Conservation (phyloP, 2,888 invertebrate genomes). For the Cheilosia vernalis region DNA sequence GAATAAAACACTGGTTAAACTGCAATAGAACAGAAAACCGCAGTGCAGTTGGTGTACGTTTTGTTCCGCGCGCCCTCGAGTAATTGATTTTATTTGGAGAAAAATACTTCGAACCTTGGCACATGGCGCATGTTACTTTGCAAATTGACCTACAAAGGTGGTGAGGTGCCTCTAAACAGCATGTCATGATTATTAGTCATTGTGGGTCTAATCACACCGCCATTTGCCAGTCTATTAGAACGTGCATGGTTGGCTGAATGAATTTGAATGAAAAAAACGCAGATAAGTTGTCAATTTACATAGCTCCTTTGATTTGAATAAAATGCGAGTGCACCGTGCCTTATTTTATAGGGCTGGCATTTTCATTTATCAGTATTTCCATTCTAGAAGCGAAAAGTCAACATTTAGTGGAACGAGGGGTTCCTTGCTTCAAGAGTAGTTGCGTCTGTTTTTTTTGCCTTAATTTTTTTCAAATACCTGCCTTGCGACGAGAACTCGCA, state of each 20-base stretch:
- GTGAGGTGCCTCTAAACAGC: neutral
- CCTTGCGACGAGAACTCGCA: no score
- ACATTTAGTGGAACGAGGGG: no score
- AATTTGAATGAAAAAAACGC: neutral
- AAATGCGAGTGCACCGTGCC: no score
- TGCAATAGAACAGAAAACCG: slow-evolving; percentile 35
- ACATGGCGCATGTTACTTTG: neutral
- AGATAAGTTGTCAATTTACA: neutral
- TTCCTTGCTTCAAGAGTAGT: no score
- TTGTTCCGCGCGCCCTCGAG: neutral
- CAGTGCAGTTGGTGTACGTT: slow-evolving; percentile 47
- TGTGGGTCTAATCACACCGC: neutral
- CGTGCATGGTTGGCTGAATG: neutral
- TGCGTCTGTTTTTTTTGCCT: no score
- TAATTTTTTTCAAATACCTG: no score
- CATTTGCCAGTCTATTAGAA: neutral
- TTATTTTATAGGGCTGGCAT: no score
- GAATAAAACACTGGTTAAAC: slow-evolving; percentile 37
- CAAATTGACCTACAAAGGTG: slow-evolving; percentile 23
- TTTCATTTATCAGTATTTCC: no score
- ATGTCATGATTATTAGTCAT: neutral
- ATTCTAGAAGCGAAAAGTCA: no score
- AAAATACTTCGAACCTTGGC: slow-evolving; percentile 4
- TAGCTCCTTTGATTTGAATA: neutral
- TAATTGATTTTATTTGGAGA: slow-evolving; percentile 22